Percentiles rank a stretch among this genome's conserved stretches.
These are phyloP conservation scores for Apocrypta bakeri DNA, from an alignment of 1,140 invertebrate species.

Conservation along the genomic window DNA sequence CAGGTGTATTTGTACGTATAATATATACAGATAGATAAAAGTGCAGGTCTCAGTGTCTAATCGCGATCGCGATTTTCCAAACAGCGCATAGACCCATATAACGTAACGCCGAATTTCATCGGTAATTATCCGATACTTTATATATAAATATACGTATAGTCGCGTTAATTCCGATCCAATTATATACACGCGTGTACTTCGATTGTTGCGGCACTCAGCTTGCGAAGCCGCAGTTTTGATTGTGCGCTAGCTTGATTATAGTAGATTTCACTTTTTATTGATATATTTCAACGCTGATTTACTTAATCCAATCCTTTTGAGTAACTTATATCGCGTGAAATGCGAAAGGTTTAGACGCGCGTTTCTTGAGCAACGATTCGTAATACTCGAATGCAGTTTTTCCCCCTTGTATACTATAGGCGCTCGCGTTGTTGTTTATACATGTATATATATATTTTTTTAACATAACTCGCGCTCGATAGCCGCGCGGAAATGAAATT, in stretches of 20 bases:
- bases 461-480: neutral
- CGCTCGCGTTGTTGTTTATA: neutral
- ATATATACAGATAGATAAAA: neutral
- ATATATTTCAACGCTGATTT: neutral
- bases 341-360: too few species aligned
- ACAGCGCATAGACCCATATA: neutral
- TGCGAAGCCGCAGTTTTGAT: too few species aligned
- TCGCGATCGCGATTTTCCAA: slow-evolving; percentile 12
- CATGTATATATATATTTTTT: neutral
- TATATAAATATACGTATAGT: too few species aligned
- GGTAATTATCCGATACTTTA: neutral
- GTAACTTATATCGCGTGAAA: neutral
- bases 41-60: neutral
- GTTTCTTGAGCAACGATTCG: neutral
- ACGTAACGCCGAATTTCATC: slow-evolving; percentile 38
- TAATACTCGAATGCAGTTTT: neutral
- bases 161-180: too few species aligned
- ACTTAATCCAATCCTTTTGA: neutral
- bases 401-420: neutral
- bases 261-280: too few species aligned
- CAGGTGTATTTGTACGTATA: neutral
- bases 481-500: neutral
- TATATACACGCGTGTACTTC: too few species aligned
- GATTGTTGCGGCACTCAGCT: too few species aligned
- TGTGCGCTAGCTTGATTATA: too few species aligned